Conservation (phyloP, 2,113 vertebrate species). For the Excalfactoria chinensis region DNA sequence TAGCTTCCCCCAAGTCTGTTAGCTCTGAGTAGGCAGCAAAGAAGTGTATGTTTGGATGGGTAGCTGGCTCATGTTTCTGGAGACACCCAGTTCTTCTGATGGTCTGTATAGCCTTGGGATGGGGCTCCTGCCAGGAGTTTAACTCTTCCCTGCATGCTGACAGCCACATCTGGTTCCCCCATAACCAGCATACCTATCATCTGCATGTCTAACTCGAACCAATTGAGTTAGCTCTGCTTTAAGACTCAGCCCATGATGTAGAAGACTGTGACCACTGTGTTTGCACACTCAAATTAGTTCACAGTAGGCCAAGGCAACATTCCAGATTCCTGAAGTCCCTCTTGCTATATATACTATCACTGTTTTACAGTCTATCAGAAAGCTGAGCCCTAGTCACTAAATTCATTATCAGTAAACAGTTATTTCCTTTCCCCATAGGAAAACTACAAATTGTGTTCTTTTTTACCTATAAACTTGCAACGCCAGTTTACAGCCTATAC, state of each 20-base stretch:
- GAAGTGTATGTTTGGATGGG: background rate
- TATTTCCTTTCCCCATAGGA: background rate
- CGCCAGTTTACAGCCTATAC: background rate
- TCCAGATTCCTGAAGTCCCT: background rate
- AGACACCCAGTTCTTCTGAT: constrained; percentile 1
- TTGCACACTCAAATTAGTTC: background rate
- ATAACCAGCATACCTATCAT: background rate
- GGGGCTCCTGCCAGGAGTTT: constrained; percentile 8
- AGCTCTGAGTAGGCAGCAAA: background rate
- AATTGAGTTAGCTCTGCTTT: background rate
- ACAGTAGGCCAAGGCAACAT: background rate
- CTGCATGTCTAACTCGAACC: background rate
- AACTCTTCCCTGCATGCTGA: background rate
- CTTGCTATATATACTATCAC: background rate
- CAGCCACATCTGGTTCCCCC: background rate
- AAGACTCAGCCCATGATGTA: background rate
- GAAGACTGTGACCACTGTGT: accelerated
- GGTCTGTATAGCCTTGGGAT: background rate
- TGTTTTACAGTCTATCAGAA: background rate
- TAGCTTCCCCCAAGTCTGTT: background rate
- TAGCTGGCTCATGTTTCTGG: constrained; percentile 12
- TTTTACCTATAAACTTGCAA: background rate
- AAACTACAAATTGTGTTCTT: background rate
- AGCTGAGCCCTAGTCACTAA: background rate
- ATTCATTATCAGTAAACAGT: background rate